phyloP scores from a whole-genome alignment of 1,140 invertebrate species.

The Phortica variegata region DNA sequence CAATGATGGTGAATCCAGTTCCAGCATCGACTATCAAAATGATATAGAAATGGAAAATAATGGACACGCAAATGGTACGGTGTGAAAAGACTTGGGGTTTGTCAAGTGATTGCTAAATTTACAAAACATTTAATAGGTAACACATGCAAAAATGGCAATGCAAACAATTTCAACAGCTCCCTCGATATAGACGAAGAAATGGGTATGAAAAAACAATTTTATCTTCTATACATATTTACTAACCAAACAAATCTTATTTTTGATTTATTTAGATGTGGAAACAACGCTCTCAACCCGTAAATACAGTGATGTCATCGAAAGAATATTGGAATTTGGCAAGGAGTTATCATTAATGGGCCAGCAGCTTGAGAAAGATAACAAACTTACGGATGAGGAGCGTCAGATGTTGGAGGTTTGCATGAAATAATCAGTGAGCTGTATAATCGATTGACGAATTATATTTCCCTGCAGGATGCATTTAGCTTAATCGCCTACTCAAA shows the following conservation, averaged over 20 bases:
- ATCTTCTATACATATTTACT: conserved; percentile 1
- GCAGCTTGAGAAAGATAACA: conserved; percentile 77
- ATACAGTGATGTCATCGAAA: conserved; percentile 80
- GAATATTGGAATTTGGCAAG: conserved; percentile 91
- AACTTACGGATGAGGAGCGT: conserved; percentile 83
- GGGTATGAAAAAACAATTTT: conserved; percentile 58
- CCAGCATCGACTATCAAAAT: conserved; percentile 21
- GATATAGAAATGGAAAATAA: conserved; percentile 57
- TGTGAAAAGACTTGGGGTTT: conserved; percentile 1
- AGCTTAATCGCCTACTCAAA: conserved; percentile 96
- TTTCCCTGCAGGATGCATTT: conserved; percentile 80
- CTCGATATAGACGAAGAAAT: conserved; percentile 66
- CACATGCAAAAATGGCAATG: conserved; percentile 65
- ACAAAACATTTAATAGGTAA: conserved; percentile 36
- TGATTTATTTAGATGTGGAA: conserved; percentile 57
- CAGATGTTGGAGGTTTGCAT: conserved; percentile 82
- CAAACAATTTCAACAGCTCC: conserved; percentile 36
- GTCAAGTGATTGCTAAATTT: background rate
- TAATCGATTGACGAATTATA: no score
- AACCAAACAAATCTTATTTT: no score
- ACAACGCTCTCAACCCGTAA: conserved; percentile 60
- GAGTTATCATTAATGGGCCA: conserved; percentile 90
- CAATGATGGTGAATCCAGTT: background rate
- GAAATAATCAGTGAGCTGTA: background rate
- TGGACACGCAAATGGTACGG: conserved; percentile 48